These are phyloP conservation scores for Eupithecia centaureata DNA, from an alignment of 2,888 invertebrate species.

Conservation along the genomic window DNA sequence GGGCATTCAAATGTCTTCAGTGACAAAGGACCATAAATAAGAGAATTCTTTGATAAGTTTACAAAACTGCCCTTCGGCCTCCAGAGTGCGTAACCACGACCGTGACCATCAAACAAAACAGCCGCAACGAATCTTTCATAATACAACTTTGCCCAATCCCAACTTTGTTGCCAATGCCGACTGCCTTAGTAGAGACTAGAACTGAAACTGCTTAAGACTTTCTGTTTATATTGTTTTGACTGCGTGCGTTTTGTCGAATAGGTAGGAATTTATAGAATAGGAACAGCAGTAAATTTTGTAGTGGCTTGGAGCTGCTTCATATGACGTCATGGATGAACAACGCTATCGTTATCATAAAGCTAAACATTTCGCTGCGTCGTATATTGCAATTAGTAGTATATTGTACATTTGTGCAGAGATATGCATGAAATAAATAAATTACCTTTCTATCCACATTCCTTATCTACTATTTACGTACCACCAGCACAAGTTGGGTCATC, in stretches of 20 bases:
- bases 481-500: constrained; percentile 17
- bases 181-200: neutral
- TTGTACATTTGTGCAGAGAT: no score
- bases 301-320: no score
- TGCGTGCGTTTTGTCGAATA: neutral
- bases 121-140: constrained; percentile 9
- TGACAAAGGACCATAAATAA: no score
- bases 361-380: no score
- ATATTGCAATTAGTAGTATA: no score
- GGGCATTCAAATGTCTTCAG: no score
- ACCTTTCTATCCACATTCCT: neutral
- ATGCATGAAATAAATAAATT: no score
- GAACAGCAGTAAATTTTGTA: neutral
- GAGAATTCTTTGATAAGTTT: neutral
- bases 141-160: constrained; percentile 8
- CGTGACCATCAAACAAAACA: constrained; percentile 16
- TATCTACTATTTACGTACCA: neutral
- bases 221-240: neutral
- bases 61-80: neutral
- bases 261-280: neutral
- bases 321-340: no score
- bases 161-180: neutral
- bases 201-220: neutral
- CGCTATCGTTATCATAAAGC: no score
- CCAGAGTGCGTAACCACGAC: neutral